Percentiles rank a stretch among this genome's conserved stretches.
phyloP scores from a whole-genome alignment of 2,797 vertebrate genomes.

The Amazona finschi region DNA sequence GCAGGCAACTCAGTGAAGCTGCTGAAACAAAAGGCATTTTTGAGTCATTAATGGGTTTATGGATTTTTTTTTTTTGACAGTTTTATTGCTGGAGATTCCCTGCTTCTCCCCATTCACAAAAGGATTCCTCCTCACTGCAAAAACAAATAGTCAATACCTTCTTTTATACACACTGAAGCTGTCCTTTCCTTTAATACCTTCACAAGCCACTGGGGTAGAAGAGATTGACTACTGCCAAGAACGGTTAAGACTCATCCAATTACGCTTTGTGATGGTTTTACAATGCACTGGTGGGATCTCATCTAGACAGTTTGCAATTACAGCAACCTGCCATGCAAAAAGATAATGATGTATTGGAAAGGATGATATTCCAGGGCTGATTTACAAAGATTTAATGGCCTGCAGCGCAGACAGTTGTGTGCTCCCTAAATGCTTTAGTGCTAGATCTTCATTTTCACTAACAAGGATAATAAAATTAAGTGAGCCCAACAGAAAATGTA shows the following conservation, averaged over 20 bases:
- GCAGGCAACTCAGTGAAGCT: neutral
- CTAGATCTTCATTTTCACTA: neutral
- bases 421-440: neutral
- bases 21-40: neutral
- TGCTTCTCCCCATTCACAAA: neutral
- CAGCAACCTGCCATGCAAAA: neutral
- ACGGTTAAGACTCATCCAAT: slow-evolving; percentile 16
- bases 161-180: neutral
- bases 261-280: neutral
- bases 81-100: neutral
- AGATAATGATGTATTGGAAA: slow-evolving; percentile 19
- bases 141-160: neutral
- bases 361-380: neutral
- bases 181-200: neutral
- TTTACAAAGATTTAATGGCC: slow-evolving; percentile 31
- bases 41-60: neutral
- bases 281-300: neutral
- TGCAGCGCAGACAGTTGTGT: neutral
- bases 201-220: neutral
- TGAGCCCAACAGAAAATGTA: neutral
- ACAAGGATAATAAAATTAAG: slow-evolving; percentile 22
- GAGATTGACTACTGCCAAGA: neutral
- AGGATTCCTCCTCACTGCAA: neutral
- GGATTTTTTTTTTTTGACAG: neutral
- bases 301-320: slow-evolving; percentile 26